phyloP scores from a whole-genome alignment of 1,140 invertebrate genomes.

The Drosophila micromelanica region DNA sequence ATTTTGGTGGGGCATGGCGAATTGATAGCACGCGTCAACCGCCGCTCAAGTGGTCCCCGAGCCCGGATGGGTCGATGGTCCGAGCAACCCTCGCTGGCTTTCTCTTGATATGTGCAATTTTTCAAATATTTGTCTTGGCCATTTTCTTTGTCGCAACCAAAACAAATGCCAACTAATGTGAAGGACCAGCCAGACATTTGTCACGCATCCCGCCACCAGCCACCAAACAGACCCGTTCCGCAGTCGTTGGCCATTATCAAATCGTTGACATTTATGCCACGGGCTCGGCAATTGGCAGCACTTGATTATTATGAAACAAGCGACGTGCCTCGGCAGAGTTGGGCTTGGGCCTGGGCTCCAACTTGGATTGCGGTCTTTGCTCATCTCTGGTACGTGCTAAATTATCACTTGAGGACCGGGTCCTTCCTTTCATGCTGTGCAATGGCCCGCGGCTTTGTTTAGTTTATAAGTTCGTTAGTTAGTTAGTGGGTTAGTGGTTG shows the following conservation, averaged over 20 bases:
- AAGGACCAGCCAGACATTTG: conserved; percentile 66
- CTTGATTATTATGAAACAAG: conserved; percentile 76
- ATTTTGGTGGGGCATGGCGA: conserved; percentile 39
- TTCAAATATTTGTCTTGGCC: conserved; percentile 74
- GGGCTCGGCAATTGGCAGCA: conserved; percentile 63
- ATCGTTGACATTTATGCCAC: conserved; percentile 81
- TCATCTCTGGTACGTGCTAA: conserved; percentile 63
- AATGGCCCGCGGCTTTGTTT: conserved; percentile 70
- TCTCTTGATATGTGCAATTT: conserved; percentile 72
- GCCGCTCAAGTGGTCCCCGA: conserved; percentile 30
- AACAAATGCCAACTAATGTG: conserved; percentile 76
- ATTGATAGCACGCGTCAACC: conserved; percentile 56
- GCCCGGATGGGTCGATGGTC: conserved; percentile 22
- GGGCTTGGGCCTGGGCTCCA: conserved; percentile 4
- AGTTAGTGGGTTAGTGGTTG: conserved; percentile 48
- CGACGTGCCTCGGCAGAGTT: conserved; percentile 46
- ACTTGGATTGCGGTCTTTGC: conserved; percentile 2
- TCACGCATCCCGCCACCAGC: conserved; percentile 45
- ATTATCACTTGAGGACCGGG: conserved; percentile 52
- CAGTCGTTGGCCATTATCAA: conserved; percentile 66
- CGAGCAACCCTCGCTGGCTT: conserved; percentile 42
- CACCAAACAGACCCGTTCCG: neutral
- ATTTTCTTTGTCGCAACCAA: conserved; percentile 51
- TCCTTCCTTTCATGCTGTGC: conserved; percentile 31
- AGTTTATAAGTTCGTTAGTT: conserved; percentile 74